Evolutionary conservation across 92 coral and sea anemone genomes (phyloP), one percentile per base, ranked within the genome.

Genomic region (Virgularia gustaviana): DNA sequence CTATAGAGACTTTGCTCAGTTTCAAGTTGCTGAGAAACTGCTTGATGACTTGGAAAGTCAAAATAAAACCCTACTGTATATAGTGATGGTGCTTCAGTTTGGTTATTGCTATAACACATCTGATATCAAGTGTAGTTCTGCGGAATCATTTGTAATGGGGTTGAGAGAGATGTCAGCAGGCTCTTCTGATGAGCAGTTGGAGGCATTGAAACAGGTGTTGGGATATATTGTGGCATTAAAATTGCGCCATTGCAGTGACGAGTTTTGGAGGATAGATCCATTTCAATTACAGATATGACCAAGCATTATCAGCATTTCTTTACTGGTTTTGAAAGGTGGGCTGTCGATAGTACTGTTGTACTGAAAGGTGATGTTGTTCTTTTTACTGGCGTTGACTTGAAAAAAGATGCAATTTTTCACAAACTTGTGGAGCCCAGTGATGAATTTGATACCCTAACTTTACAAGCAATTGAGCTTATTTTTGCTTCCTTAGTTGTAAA

Each of bases 61-160:
- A n/a, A n/a, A n/a, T n/a, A n/a, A n/a, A n/a, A n/a, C n/a, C n/a
- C n/a, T n/a, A n/a, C n/a, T n/a, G n/a, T 75, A 16, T 59, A 75
- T 22, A 62, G 80, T 75, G 80, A 75, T 44, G 80, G 80, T 8
- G 63, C 73, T 30, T 75, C 72, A 38, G 29, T 58, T 57, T 61
- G 79, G 79, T 0, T 59, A 74, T 38, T 57, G 41, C 25, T 74
- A 74, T 74, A 70, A 18, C 11, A 74, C 79, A 11, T 74, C 44
- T 74, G 79, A 74, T 74, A 31, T 74, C 3, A 58, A n/a, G 55
- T 39, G 36, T 55, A 61, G 67, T 19, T 58, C 71, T 30, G 79
- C 71, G 9, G 29, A 75, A 27, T 45, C 67, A 9, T 44, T 54
- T 23, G 79, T 74, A 41, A 30, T 58, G 32, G 72, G 79, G 29